Evolutionary conservation across 2,113 vertebrate species (phyloP), one percentile per base, ranked within the genome.

Genomic region (Pelodiscus sinensis): DNA sequence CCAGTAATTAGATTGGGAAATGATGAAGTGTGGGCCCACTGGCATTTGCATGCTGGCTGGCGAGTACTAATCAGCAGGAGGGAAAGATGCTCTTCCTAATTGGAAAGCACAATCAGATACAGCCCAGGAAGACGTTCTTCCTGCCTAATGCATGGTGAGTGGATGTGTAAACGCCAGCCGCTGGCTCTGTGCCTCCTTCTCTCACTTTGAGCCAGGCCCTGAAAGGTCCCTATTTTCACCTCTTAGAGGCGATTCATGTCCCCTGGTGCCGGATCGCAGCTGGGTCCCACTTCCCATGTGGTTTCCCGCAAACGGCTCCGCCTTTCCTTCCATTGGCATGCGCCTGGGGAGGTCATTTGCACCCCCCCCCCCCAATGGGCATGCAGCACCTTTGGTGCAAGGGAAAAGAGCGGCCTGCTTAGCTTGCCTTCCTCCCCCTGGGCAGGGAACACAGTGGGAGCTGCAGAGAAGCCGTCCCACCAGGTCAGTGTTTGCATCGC

Each of bases 1-100:
- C 87, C 91, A 90, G 92, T 90, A 96, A 97, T 95, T 94, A 94
- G 90, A 89, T 90, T 92, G 96, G 94, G 93, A 95, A 95, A 93
- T 94, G 96, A 94, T 84, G 91, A 92, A 94, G 90, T 56, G 58
- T 55, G 93, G 35, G 82, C 80, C 92, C 60, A 80, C 84, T 89
- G 88, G 92, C 90, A 92, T 94, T 93, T 96, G 86, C 92, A 90
- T 62, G 89, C 93, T 95, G 89, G 81, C 94, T 94, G 79, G 85
- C 81, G 79, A 80, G 90, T 79, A 94, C 88, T 96, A 83, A 95
- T 94, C 93, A 91, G 82, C 77, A 60, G 55, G 71, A 62, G 84
- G 92, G 14, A 65, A 92, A 92, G 6, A 80, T 83, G 44, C 85
- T 65, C 21, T 75, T 92, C 75, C 89, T 96, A 95, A 96, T 90